Percentiles rank a stretch among this genome's conserved stretches.
Evolutionary conservation across 2,888 invertebrate species (phyloP).

Genomic region (Eulithis testata): DNA sequence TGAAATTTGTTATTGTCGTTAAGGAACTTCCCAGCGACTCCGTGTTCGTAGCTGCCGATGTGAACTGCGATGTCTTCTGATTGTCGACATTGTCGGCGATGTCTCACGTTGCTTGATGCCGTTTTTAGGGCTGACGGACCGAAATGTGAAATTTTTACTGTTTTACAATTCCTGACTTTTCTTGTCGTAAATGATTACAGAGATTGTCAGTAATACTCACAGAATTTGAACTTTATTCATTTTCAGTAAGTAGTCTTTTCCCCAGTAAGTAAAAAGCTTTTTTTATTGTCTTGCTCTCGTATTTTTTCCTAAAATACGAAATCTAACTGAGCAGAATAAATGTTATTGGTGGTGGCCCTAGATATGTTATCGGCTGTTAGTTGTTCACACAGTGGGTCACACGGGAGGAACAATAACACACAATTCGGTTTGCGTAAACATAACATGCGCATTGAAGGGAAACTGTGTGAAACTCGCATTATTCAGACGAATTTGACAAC

Average conservation of each 20-base stretch:
- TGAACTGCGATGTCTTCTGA: no score
- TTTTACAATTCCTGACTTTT: no score
- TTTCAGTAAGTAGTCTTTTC: no score
- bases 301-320: no score
- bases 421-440: constrained; percentile 24
- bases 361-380: neutral
- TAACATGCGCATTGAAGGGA: constrained; percentile 17
- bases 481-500: constrained; percentile 2
- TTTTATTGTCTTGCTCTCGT: no score
- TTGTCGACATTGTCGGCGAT: constrained; percentile 23
- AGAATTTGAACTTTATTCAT: no score
- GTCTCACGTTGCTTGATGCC: constrained; percentile 16
- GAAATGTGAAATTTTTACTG: no score
- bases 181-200: no score
- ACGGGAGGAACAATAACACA: constrained; percentile 28
- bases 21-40: constrained; percentile 28
- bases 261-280: no score
- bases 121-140: constrained; percentile 1
- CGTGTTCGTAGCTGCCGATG: neutral
- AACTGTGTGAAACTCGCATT: constrained; percentile 22
- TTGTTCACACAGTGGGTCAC: constrained; percentile 26
- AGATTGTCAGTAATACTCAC: no score
- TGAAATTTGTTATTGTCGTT: constrained; percentile 29
- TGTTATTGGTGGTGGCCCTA: constrained; percentile 14
- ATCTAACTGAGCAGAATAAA: no score